These are phyloP conservation scores for Drosophila peninsularis DNA, from an alignment of 2,888 invertebrate genomes.

Conservation along the genomic window DNA sequence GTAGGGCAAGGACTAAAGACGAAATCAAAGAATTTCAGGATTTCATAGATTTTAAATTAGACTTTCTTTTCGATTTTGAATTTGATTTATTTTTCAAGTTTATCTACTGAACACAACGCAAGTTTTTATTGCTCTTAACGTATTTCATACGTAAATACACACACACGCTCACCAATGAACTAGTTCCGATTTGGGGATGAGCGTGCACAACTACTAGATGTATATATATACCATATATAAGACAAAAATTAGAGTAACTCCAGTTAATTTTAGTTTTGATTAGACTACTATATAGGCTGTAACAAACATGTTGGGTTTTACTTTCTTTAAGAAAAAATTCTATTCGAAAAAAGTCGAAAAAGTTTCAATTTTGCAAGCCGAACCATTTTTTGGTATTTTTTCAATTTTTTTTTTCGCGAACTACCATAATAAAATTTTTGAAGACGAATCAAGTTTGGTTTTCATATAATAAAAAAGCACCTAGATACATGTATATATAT, in stretches of 20 bases:
- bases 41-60: constrained; percentile 1
- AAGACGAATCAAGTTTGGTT: constrained; percentile 36
- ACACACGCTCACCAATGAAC: constrained; percentile 30
- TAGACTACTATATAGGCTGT: constrained; percentile 49
- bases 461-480: constrained; percentile 46
- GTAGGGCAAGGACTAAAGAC: constrained; percentile 8
- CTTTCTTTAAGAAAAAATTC: constrained; percentile 70
- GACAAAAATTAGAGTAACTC: constrained; percentile 65
- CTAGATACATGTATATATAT: constrained; percentile 50
- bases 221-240: constrained; percentile 29
- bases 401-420: constrained; percentile 20
- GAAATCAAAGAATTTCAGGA: constrained; percentile 18
- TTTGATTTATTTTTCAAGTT: constrained; percentile 4
- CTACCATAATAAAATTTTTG: constrained; percentile 29
- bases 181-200: constrained; percentile 34
- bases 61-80: background rate
- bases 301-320: constrained; percentile 57
- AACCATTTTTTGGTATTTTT: constrained; percentile 3
- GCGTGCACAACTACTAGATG: constrained; percentile 31
- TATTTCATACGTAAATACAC: constrained; percentile 47
- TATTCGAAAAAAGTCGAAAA: constrained; percentile 44
- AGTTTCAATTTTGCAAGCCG: constrained; percentile 10
- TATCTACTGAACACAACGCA: constrained; percentile 68
- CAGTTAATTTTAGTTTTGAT: constrained; percentile 39
- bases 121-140: constrained; percentile 59